Percentiles rank a stretch among this genome's conserved stretches.
Evolutionary conservation across 23 tunicate species (phyloP).

Genomic region (Botrylloides violaceus): DNA sequence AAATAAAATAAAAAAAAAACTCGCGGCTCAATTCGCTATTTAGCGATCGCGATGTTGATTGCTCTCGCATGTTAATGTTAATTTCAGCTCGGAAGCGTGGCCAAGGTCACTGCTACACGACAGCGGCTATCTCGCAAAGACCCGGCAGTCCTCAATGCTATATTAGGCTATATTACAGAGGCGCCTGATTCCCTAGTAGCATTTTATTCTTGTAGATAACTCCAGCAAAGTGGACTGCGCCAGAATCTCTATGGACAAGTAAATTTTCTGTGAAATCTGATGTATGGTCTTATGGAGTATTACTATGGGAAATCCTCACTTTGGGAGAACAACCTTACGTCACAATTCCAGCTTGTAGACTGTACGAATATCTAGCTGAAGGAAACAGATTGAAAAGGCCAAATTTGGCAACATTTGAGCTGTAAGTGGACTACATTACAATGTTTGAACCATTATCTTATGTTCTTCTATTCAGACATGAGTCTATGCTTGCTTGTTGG

Average conservation of each 20-base stretch:
- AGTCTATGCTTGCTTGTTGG: constrained; percentile 54
- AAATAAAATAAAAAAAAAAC: too few species aligned
- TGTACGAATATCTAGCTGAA: constrained; percentile 27
- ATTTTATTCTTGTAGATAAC: constrained; percentile 31
- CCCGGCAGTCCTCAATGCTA: too few species aligned
- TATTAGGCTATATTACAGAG: too few species aligned
- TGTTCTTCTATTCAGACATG: constrained; percentile 41
- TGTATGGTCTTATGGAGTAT: constrained; percentile 83
- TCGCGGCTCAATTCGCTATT: too few species aligned
- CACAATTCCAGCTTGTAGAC: constrained; percentile 32
- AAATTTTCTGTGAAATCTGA: constrained; percentile 68
- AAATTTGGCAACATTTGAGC: constrained; percentile 22
- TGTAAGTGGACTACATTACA: too few species aligned
- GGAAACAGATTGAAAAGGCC: constrained; percentile 57
- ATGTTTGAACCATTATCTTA: too few species aligned
- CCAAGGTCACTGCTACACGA: too few species aligned
- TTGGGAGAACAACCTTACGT: constrained; percentile 60
- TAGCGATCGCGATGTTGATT: too few species aligned
- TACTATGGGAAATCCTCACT: constrained; percentile 64
- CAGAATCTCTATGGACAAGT: constrained; percentile 61
- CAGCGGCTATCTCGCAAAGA: too few species aligned
- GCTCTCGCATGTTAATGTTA: too few species aligned
- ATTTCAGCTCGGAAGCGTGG: too few species aligned
- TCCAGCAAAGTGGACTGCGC: constrained; percentile 94
- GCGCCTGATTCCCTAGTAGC: too few species aligned